phyloP scores from a whole-genome alignment of 2,888 invertebrate genomes.

The Eristalis tenax region DNA sequence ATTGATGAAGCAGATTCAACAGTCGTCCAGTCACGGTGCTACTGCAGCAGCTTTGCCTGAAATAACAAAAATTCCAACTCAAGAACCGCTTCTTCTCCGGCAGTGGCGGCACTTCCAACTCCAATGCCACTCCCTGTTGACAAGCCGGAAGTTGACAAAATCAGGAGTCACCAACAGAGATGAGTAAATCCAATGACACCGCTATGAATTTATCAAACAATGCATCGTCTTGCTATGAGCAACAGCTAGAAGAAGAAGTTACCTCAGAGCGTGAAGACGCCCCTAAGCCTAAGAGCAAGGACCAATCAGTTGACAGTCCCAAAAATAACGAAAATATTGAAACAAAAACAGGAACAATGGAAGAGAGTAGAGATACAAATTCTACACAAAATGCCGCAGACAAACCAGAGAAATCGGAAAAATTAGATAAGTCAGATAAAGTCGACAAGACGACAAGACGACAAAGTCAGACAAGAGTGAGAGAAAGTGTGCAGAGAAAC shows the following conservation, averaged over 20 bases:
- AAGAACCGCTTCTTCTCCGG: not conserved
- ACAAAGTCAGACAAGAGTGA: conserved; percentile 38
- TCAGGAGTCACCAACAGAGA: conserved; percentile 50
- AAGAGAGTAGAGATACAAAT: not conserved
- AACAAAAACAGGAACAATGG: not conserved
- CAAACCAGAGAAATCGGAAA: conserved; percentile 47
- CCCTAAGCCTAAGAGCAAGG: not conserved
- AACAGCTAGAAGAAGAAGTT: conserved; percentile 1
- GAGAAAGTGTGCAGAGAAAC: conserved; percentile 28
- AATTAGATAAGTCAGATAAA: conserved; percentile 47
- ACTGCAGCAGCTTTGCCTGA: conserved; percentile 14
- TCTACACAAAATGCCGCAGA: conserved; percentile 5
- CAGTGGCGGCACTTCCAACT: conserved; percentile 5
- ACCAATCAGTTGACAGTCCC: not conserved
- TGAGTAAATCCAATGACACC: conserved; percentile 57
- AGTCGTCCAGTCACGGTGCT: not conserved
- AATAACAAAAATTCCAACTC: conserved; percentile 18
- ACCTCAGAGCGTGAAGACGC: conserved; percentile 10
- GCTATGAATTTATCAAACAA: conserved; percentile 40
- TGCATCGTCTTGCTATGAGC: conserved; percentile 45
- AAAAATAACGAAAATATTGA: conserved; percentile 17
- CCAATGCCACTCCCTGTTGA: conserved; percentile 13
- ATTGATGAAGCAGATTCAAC: conserved; percentile 38
- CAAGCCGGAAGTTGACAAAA: conserved; percentile 33
- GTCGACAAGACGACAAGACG: conserved; percentile 39